phyloP scores from a whole-genome alignment of 2,888 invertebrate species.

The Mesorhabditis spiculigera region DNA sequence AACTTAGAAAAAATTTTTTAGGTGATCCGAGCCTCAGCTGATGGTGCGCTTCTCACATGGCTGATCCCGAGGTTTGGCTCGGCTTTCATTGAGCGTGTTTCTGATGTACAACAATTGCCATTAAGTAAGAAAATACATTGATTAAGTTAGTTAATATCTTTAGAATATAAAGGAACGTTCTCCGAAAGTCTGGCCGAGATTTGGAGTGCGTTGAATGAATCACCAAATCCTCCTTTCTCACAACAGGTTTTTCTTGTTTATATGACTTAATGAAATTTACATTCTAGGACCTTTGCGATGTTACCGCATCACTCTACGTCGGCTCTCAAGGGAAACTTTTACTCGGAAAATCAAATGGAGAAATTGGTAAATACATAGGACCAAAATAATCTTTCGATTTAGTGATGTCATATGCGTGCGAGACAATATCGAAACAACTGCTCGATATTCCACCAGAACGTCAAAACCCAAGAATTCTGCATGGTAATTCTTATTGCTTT shows the following conservation, averaged over 20 bases:
- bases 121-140: constrained; percentile 20
- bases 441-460: constrained; percentile 61
- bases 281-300: constrained; percentile 22
- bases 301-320: constrained; percentile 76
- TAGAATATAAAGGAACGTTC: constrained; percentile 44
- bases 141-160: constrained; percentile 10
- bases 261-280: neutral
- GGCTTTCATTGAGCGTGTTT: constrained; percentile 33
- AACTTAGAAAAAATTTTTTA: constrained; percentile 3
- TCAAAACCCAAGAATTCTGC: constrained; percentile 21
- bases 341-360: constrained; percentile 89
- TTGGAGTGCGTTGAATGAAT: constrained; percentile 31
- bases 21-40: constrained; percentile 11
- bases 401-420: constrained; percentile 89
- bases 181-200: constrained; percentile 30
- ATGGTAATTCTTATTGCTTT: constrained; percentile 14
- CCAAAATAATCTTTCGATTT: neutral
- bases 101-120: constrained; percentile 23
- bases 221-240: constrained; percentile 22
- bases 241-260: constrained; percentile 18
- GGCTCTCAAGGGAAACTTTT: constrained; percentile 88
- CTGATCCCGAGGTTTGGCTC: constrained; percentile 32
- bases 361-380: constrained; percentile 67
- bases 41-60: constrained; percentile 34
- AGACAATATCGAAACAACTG: constrained; percentile 86